Evolutionary conservation across 1,140 invertebrate genomes (phyloP), one percentile per base, ranked within the genome.

Genomic region (Protaetia brevitarsis): DNA sequence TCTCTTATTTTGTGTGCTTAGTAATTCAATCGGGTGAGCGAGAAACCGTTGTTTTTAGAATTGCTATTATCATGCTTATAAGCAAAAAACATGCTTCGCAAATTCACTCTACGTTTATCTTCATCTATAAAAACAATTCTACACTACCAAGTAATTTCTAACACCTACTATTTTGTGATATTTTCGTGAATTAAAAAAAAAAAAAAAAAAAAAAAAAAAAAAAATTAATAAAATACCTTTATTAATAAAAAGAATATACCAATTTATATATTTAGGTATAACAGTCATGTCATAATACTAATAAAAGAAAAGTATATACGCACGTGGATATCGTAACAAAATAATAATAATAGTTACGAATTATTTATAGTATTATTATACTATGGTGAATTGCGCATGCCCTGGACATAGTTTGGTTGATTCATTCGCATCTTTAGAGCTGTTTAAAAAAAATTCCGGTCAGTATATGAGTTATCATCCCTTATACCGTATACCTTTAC

Each of bases 351-450:
- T 64, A 71, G 56, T 34, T 67, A 64, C 66, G 63, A 70, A 68
- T 51, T 66, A 67, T 71, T 71, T 71, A 72, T 71, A 69, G 51
- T 5, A 56, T 56, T 13, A n/a, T 61, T 70, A 70, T 19, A 63
- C 62, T 66, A 74, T 63, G 34, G 66, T 69, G 63, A 68, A 70
- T 68, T 69, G 68, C 27, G 68, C 69, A 61, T 63, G 59, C 58
- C 34, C 67, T 60, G 70, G 68, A 37, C 71, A 73, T 67, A 74
- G 67, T 68, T 74, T 74, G 67, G 67, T 71, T 41, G 68, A 69
- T 67, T 74, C 73, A 65, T 69, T 69, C 58, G 70, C 70, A 66
- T 72, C 70, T 64, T 69, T 67, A 58, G 64, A 68, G 68, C 73
- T 74, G 68, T 69, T 71, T 69, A 62, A 65, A 68, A n/a, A 74